Base-by-base conservation (phyloP, 2,888 invertebrate species). In the Mesorhabditis belari region DNA sequence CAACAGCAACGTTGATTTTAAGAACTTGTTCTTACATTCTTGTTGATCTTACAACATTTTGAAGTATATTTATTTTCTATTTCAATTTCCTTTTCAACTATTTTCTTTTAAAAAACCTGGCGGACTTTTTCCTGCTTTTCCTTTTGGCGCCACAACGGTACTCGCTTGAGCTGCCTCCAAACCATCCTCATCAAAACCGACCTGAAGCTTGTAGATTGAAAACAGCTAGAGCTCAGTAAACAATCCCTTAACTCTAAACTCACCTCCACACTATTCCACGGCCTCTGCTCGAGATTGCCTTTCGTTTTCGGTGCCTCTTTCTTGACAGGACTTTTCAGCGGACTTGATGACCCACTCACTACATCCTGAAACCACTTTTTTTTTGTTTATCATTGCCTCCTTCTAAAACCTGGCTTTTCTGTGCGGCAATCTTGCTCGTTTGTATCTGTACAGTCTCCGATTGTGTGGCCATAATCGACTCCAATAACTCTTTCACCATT, bases 401-500 rank as follows among this genome's bases (percentile, higher is more conserved):
- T 51, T 67, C 66, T 62, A 66, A 62, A 24, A 60, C 61, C 51
- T 75, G 66, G 54, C n/a, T n/a, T n/a, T 74, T 67, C 29, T 78
- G 71, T 23, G 69, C 64, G 24, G 78, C 64, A 21, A 79, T 65
- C 62, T 75, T 74, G 19, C 73, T 75, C 6, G 79, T 70, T 60
- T 80, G 72, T 60, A 76, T 69, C 62, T 77, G 74, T 25, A 78
- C 74, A 9, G 70, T 64, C 4, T 66, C 65, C 44, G 79, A 76
- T 57, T 77, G 76, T 6, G 77, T 76, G 4, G 74, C 71, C 53
- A 76, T 63, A 25, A 76, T 71, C 26, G 75, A 76, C 57, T 76
- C 73, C 23, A 77, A 63, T 25, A 75, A 61, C 49, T 77, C 62
- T 60, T 80, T 80, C 17, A 79, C 77, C 77, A 77, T 78, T 35